Evolutionary conservation across 2,113 vertebrate species (phyloP).

Genomic region (Archocentrus centrarchus): DNA sequence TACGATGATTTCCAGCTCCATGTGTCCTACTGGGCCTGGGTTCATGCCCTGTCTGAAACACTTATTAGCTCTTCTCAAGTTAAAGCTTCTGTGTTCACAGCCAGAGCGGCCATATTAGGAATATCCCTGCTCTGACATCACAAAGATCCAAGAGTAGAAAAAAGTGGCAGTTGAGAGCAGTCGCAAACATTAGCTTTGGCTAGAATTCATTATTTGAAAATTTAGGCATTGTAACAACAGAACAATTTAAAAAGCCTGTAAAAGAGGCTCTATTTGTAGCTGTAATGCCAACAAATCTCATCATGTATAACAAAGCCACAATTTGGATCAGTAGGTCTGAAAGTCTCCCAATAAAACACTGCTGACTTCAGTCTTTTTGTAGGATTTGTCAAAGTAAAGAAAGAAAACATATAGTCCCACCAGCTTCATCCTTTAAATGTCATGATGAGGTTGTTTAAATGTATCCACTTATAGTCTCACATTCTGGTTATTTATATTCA

Average conservation of each 20-base stretch:
- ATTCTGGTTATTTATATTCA: background rate
- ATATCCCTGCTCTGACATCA: background rate
- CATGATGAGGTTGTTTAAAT: background rate
- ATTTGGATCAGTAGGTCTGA: background rate
- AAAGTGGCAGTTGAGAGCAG: background rate
- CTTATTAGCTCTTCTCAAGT: background rate
- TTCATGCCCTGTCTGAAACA: background rate
- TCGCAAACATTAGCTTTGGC: background rate
- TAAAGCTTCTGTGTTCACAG: slow-evolving; percentile 8
- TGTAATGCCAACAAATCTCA: background rate
- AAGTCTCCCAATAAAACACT: background rate
- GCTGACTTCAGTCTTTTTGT: background rate
- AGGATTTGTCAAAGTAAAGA: background rate
- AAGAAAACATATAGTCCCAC: background rate
- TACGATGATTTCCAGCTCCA: no score
- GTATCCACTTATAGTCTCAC: background rate
- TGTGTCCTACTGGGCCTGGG: background rate
- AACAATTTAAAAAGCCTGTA: background rate
- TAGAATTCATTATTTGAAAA: background rate
- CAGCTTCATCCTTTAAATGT: background rate
- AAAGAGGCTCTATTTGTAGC: slow-evolving; percentile 1
- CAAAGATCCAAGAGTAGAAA: background rate
- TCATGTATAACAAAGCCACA: background rate
- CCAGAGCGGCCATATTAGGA: background rate
- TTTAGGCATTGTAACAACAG: background rate